Percentiles rank a stretch among this genome's conserved stretches.
These are phyloP conservation scores for Plutomurus gul DNA, from an alignment of 1,140 invertebrate genomes.

Conservation along the genomic window DNA sequence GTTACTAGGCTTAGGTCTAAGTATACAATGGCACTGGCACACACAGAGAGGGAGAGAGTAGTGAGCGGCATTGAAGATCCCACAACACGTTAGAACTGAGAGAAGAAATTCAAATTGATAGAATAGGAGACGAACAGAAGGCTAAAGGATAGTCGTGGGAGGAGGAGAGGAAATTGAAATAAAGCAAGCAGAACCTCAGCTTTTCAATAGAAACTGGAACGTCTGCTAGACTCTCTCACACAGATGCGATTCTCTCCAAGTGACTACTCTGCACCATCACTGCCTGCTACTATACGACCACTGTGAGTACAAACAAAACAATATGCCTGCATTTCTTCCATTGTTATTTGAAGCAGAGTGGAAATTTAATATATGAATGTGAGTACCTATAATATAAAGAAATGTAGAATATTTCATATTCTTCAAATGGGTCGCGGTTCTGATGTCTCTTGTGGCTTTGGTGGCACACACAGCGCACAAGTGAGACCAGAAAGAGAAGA, in stretches of 20 bases:
- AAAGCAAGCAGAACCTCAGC: constrained; percentile 4
- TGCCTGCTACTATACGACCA: neutral
- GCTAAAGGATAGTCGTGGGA: too few species aligned
- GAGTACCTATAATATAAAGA: constrained; percentile 17
- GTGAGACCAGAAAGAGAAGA: too few species aligned
- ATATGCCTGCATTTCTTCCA: constrained; percentile 6
- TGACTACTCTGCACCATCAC: neutral
- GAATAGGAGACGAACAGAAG: neutral
- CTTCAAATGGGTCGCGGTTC: neutral
- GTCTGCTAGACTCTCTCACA: neutral
- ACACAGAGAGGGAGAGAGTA: too few species aligned
- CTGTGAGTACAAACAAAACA: neutral
- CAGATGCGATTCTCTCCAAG: neutral
- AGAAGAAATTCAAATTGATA: too few species aligned
- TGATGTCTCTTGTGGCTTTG: constrained; percentile 8
- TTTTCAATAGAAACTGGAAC: constrained; percentile 11
- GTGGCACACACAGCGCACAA: too few species aligned
- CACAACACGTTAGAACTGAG: too few species aligned
- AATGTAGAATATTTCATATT: constrained; percentile 17
- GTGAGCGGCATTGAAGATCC: too few species aligned
- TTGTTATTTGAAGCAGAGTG: neutral
- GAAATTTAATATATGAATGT: constrained; percentile 26
- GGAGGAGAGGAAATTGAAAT: neutral
- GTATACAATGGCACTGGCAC: too few species aligned
- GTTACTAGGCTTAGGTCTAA: too few species aligned